Evolutionary conservation across 2,113 vertebrate species (phyloP).

Genomic region (Tretioscincus oriximinensis): DNA sequence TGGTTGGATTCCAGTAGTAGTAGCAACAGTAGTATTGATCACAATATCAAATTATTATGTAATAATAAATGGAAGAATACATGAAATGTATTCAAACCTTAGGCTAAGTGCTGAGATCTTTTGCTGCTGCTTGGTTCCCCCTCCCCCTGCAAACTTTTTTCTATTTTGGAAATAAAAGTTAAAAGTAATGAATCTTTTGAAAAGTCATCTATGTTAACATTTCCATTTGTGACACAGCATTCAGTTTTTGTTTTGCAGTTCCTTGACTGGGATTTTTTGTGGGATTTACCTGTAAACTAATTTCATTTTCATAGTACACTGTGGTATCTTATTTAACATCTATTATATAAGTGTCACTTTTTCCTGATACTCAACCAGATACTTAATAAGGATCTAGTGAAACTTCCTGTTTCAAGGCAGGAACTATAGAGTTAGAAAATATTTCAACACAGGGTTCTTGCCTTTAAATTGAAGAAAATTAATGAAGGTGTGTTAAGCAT

Average conservation of each 20-base stretch:
- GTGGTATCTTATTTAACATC: background rate
- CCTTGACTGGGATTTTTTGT: background rate
- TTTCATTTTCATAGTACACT: background rate
- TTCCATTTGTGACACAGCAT: background rate
- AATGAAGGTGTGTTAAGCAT: background rate
- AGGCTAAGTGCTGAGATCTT: background rate
- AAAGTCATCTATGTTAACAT: conserved; percentile 14
- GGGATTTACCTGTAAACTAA: background rate
- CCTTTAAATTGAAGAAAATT: background rate
- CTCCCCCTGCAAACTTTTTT: too few species aligned
- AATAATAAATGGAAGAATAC: background rate
- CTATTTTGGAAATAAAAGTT: background rate
- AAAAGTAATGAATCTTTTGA: background rate
- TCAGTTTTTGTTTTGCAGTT: background rate
- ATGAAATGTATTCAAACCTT: conserved; percentile 6
- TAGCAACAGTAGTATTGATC: background rate
- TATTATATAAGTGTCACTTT: background rate
- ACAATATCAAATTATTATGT: background rate
- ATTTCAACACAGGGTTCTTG: background rate
- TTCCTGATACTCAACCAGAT: background rate
- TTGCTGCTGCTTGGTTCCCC: too few species aligned
- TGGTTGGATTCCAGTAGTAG: background rate
- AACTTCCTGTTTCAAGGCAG: background rate
- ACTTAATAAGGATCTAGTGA: background rate
- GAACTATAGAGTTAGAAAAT: background rate